Evolutionary conservation across 1,140 invertebrate species (phyloP), one percentile per base, ranked within the genome.

Genomic region (Bemisia tabaci): DNA sequence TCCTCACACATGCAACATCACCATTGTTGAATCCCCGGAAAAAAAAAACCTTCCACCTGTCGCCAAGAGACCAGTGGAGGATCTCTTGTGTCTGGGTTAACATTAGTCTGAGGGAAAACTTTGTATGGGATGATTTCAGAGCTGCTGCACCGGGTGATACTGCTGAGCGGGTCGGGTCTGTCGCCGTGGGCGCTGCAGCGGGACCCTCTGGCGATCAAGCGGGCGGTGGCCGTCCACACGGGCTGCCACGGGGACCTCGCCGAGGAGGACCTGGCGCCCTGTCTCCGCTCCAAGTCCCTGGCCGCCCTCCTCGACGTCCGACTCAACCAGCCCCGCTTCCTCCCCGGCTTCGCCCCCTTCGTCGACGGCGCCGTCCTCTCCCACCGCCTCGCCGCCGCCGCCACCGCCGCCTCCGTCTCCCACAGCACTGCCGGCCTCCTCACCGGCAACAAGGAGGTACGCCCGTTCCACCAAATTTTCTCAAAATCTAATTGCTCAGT

Each of bases 91-190:
- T n/a, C n/a, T n/a, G n/a, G n/a, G n/a, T n/a, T n/a, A n/a, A n/a
- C n/a, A n/a, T n/a, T n/a, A n/a, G n/a, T n/a, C n/a, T n/a, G n/a
- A n/a, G n/a, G n/a, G n/a, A n/a, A n/a, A n/a, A n/a, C n/a, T n/a
- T n/a, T n/a, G n/a, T n/a, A n/a, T n/a, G n/a, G n/a, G n/a, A n/a
- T n/a, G n/a, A n/a, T n/a, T n/a, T n/a, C 83, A 90, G 90, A 91
- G 78, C 82, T 97, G 69, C 87, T 98, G 74, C 87, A 94, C 75
- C 87, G 94, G 68, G 91, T 93, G 24, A 88, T 97, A 71, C 82
- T 98, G 63, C 84, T 97, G 75, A 95, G 92, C 72, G 95, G 95
- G 17, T 95, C 95, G n/a, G 92, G 92, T 17, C 80, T 97, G 67
- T 93, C 91, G 73, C 92, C 91, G 21, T 98, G 92, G 95, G 94